Conservation (phyloP, 2,113 vertebrate genomes). For the Serilophus lunatus region DNA sequence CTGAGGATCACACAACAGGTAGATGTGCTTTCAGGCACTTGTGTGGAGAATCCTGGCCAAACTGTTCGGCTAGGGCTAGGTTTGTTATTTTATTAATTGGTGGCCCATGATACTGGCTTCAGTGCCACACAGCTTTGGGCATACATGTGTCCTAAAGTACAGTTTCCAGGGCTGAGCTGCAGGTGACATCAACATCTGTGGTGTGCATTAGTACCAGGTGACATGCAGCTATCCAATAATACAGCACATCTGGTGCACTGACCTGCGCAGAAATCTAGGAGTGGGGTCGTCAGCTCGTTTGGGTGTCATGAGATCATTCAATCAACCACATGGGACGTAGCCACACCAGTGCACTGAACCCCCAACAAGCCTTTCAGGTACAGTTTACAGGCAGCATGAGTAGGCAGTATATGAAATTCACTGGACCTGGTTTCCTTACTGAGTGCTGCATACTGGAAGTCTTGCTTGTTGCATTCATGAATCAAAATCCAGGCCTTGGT, state of each 20-base stretch:
- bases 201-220: background rate
- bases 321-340: accelerated
- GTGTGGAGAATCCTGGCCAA: background rate
- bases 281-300: background rate
- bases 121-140: background rate
- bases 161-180: background rate
- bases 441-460: accelerated
- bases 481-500: background rate
- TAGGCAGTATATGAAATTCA: accelerated
- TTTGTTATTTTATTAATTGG: background rate
- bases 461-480: background rate
- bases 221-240: background rate
- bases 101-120: background rate
- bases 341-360: background rate
- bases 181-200: background rate
- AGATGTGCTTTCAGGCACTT: background rate
- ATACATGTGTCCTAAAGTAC: too few species aligned
- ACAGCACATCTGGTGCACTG: background rate
- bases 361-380: background rate
- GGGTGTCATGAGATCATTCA: background rate
- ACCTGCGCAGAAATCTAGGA: background rate
- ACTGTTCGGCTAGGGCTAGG: background rate
- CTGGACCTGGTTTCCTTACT: accelerated
- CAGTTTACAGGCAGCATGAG: background rate
- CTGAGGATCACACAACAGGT: background rate